Percentiles rank a stretch among this genome's conserved stretches.
phyloP scores from a whole-genome alignment of 2,888 invertebrate genomes.

The Brachyopa scutellaris region DNA sequence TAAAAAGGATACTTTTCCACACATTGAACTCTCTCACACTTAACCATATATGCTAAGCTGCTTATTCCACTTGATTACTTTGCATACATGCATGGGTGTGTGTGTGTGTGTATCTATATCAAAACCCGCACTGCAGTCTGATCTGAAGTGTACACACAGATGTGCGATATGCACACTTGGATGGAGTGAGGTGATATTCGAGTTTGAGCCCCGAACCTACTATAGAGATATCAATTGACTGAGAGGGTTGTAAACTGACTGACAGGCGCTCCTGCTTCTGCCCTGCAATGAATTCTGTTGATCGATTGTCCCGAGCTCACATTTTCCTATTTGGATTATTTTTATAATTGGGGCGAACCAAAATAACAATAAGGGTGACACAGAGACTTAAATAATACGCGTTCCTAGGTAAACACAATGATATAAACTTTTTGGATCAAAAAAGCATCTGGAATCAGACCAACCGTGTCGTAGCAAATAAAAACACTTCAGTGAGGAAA shows the following conservation, averaged over 20 bases:
- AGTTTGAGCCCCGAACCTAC: constrained; percentile 11
- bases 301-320: constrained; percentile 54
- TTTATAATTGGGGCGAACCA: neutral
- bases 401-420: neutral
- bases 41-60: constrained; percentile 58
- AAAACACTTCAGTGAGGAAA: constrained; percentile 40
- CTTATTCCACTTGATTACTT: constrained; percentile 73
- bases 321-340: constrained; percentile 58
- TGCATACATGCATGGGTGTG: constrained; percentile 56
- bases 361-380: constrained; percentile 20
- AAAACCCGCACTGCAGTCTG: constrained; percentile 23
- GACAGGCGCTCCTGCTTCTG: constrained; percentile 24
- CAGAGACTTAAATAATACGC: neutral
- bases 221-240: constrained; percentile 61
- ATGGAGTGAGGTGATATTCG: constrained; percentile 32
- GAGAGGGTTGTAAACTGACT: constrained; percentile 29
- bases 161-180: constrained; percentile 63
- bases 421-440: constrained; percentile 21
- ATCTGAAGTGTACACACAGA: constrained; percentile 65
- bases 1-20: constrained; percentile 69
- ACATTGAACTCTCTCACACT: constrained; percentile 62
- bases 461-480: constrained; percentile 46
- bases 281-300: constrained; percentile 7
- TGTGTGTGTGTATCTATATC: neutral
- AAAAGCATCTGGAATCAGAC: constrained; percentile 39